Base-by-base conservation (phyloP, 2,113 vertebrate genomes). In the Ellobius talpinus region DNA sequence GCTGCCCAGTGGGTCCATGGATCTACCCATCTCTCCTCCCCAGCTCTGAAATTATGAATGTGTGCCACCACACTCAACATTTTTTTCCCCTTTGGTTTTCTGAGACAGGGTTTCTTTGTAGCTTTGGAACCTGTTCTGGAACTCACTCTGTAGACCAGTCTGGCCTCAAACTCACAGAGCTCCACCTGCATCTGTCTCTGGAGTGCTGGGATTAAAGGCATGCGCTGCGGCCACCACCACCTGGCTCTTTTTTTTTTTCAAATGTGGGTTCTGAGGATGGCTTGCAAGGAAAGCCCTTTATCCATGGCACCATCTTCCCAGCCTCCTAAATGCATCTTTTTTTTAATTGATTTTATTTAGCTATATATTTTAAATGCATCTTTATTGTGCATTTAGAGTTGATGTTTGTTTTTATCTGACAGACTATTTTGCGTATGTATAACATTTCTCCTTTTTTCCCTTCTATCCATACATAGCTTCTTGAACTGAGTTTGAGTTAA, bases 401-500 rank as follows among this genome's bases (percentile, higher is more conserved):
- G 63, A 23, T 45, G 52, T 26, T 73, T 73, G 81, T 33, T 87
- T 76, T 36, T 17, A 91, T n/a, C n/a, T 85, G 55, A 65, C 45
- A 12, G 36, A 39, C 11, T 78, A 81, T 79, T 89, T 88, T 74
- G 12, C 24, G 33, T 36, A 23, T 74, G 23, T 76, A 19, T 7
- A 1, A 58, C 36, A 36, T 74, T 89, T 89, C 42, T 93, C 21
- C 36, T 19, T 5, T 39, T 78, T 82, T 61, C 42, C 23, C 42
- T 58, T 91, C n/a, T 76, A 63, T 70, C 50, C 76, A 89, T 68
- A 91, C 94, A 52, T 84, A 33, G 36, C 58, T n/a, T 4, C 74
- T 52, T 90, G 76, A 90, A 76, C 39, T 68, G 24, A 93, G 50
- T 95, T 84, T 95, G 76, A 63, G 33, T 70, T 55, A n/a, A 61